Evolutionary conservation across 2,797 vertebrate species (phyloP).

Genomic region (Gallinago stenura): DNA sequence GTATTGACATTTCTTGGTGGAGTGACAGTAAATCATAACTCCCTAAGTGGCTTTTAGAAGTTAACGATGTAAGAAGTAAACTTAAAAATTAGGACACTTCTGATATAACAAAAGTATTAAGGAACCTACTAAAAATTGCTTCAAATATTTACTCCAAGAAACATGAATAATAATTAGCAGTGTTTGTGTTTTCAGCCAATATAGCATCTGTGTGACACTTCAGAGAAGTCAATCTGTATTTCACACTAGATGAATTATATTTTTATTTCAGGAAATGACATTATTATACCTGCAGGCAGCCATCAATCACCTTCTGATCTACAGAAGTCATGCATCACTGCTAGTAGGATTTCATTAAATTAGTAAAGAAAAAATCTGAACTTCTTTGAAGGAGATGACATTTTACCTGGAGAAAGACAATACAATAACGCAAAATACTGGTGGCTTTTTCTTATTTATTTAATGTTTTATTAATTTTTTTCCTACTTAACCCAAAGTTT

Average conservation of each 20-base stretch:
- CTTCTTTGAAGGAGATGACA: conserved; percentile 36
- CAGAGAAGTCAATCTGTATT: conserved; percentile 65
- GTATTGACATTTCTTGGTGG: conserved; percentile 87
- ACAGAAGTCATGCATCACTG: conserved; percentile 62
- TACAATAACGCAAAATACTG: background rate
- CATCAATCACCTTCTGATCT: conserved; percentile 72
- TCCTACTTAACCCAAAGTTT: background rate
- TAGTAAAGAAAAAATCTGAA: conserved; percentile 34
- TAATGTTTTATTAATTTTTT: background rate
- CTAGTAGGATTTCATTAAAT: conserved; percentile 34
- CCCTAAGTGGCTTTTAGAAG: conserved; percentile 89
- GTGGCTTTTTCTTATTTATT: background rate
- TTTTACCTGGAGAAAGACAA: conserved; percentile 52
- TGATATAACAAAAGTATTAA: conserved; percentile 41
- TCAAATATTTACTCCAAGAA: conserved; percentile 55
- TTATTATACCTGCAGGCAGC: conserved; percentile 61
- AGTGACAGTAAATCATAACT: conserved; percentile 88
- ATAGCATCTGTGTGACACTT: conserved; percentile 23
- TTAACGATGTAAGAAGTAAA: conserved; percentile 76
- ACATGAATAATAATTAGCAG: conserved; percentile 39
- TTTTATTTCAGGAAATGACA: conserved; percentile 74
- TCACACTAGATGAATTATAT: conserved; percentile 70
- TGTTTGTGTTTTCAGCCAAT: conserved; percentile 29
- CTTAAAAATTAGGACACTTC: conserved; percentile 59
- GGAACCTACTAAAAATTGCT: conserved; percentile 56